Percentiles rank a stretch among this genome's conserved stretches.
phyloP scores from a whole-genome alignment of 2,797 vertebrate species.

The Avahi laniger region DNA sequence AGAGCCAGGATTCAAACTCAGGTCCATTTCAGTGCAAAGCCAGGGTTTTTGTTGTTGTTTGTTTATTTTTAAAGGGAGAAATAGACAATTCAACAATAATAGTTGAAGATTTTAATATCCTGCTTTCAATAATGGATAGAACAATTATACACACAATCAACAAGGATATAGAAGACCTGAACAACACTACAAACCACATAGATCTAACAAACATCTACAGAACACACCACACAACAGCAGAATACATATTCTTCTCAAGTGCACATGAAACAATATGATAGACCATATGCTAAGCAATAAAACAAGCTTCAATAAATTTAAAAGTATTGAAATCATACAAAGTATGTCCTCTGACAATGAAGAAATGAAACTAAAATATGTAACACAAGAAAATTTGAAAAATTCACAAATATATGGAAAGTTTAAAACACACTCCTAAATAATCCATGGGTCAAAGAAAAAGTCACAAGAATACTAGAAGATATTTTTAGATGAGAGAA shows the following conservation, averaged over 20 bases:
- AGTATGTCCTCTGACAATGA: no score
- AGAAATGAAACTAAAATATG: no score
- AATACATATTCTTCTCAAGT: background rate
- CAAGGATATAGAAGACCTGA: background rate
- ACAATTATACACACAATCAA: background rate
- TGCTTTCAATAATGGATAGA: background rate
- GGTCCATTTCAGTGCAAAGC: no score
- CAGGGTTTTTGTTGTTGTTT: no score
- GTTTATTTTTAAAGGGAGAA: background rate
- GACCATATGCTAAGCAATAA: background rate
- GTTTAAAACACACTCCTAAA: background rate
- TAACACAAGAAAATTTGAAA: no score
- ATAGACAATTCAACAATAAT: background rate
- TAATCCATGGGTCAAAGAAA: background rate
- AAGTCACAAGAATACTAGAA: background rate
- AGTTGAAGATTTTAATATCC: background rate
- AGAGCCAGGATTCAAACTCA: no score
- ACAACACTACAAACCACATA: background rate
- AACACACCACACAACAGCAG: background rate
- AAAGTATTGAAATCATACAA: background rate
- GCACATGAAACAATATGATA: background rate
- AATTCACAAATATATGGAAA: background rate
- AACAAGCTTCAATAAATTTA: background rate
- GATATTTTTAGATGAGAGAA: background rate
- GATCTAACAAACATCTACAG: background rate